Base-by-base conservation (phyloP, 2,888 invertebrate genomes). In the Pristionchus mayeri region DNA sequence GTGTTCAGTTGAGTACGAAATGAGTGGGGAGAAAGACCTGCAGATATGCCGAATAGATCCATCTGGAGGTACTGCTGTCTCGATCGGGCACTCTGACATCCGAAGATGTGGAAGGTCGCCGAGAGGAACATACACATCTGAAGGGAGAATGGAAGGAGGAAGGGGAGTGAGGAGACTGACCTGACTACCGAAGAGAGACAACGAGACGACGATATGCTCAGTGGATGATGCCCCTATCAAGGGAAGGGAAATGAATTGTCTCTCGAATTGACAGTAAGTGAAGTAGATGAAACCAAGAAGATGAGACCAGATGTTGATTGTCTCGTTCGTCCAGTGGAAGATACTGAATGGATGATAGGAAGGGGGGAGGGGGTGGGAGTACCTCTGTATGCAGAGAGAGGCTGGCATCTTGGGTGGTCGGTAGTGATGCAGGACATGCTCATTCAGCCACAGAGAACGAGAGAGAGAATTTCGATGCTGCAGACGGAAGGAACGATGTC, bases 301-400 rank as follows among this genome's bases (percentile, higher is more conserved):
- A 93, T 98, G 98, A 75, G 97, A 97, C 98, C 98, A 98, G 93
- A 98, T 97, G 93, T 98, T 98, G 93, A 98, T 95, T 0, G 97
- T 98, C 94, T 98, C 98, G 93, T 98, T 98, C 85, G 96, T 97
- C 97, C 97, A 97, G 95, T 97, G 96, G 94, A 98, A 97, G 93
- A 97, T 94, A 93, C 97, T 97, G 94, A 63, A 78, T 2, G n/a
- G 24, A 40, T 21, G 30, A 6, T 18, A 57, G 40, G 21, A 63
- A 9, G 37, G 27, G 24, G 9, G 48, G 24, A 40, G n/a, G 21
- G 9, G 34, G 21, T 30, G 13, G 9, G 90, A 88, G 86, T 90
- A 96, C 96, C 96, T 97, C 94, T 96, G 96, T 93, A 97, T 94
- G 93, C 97, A 97, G 90, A 96, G 94, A 93, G 95, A 95, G n/a